Conservation (phyloP, 1,140 invertebrate species). For the Pseudomyrmex pallidus region DNA sequence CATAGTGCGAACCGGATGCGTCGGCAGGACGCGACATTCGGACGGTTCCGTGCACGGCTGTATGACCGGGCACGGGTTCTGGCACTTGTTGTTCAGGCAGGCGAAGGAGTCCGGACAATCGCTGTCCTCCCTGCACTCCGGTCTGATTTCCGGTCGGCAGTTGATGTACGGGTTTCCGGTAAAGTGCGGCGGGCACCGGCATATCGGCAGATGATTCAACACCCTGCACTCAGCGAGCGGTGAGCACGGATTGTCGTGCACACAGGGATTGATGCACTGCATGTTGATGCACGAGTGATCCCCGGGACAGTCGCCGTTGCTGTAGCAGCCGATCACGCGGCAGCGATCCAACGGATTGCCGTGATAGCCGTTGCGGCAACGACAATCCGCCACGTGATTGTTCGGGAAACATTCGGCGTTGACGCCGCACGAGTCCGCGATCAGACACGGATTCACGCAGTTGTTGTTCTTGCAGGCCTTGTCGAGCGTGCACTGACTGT, state of each 20-base stretch:
- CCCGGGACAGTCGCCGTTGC: constrained; percentile 94
- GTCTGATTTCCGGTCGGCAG: constrained; percentile 89
- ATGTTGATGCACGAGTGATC: constrained; percentile 94
- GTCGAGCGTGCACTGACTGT: constrained; percentile 92
- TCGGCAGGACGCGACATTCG: constrained; percentile 92
- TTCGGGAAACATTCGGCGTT: constrained; percentile 94
- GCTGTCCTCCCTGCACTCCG: constrained; percentile 92
- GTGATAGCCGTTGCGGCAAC: constrained; percentile 92
- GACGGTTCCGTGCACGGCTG: constrained; percentile 93
- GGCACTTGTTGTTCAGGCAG: constrained; percentile 93
- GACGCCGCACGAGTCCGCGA: constrained; percentile 91
- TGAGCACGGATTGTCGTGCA: constrained; percentile 92
- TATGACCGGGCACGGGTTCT: constrained; percentile 92
- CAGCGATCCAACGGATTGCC: constrained; percentile 93
- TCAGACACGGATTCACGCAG: constrained; percentile 93
- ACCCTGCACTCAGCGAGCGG: constrained; percentile 91
- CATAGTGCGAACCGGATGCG: constrained; percentile 94
- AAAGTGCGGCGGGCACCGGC: constrained; percentile 90
- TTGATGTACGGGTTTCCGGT: constrained; percentile 93
- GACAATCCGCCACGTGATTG: constrained; percentile 91
- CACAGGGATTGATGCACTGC: constrained; percentile 94
- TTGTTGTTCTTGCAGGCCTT: constrained; percentile 93
- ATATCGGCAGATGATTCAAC: constrained; percentile 92
- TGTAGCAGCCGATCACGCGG: constrained; percentile 93
- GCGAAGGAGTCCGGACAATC: constrained; percentile 93